A percentile compares a stretch with the other conserved stretches of the same genome.
Evolutionary conservation across 2,888 invertebrate species (phyloP).

Genomic region (Scrobipalpa atriplicella): DNA sequence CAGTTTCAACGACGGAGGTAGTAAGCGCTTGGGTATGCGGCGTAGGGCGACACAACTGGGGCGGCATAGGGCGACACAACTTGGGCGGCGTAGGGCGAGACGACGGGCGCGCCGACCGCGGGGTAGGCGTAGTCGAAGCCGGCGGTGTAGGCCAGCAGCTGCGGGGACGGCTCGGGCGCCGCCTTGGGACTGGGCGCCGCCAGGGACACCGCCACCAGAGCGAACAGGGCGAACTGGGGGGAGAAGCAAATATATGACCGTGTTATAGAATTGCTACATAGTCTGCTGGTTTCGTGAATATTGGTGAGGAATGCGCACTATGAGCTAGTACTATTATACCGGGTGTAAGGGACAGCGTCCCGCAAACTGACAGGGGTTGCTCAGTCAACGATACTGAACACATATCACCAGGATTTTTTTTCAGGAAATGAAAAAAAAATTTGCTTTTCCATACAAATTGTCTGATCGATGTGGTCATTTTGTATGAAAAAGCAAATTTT

Average conservation of each 20-base stretch:
- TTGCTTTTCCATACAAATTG: too few relatives aligned
- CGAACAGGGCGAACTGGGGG: slow-evolving; percentile 62
- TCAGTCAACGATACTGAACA: too few relatives aligned
- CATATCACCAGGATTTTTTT: too few relatives aligned
- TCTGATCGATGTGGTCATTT: too few relatives aligned
- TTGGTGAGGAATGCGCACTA: too few relatives aligned
- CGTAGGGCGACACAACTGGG: slow-evolving; percentile 42
- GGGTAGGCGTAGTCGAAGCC: slow-evolving; percentile 48
- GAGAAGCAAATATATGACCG: neutral
- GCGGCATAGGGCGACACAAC: slow-evolving; percentile 43
- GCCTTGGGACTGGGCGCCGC: slow-evolving; percentile 55
- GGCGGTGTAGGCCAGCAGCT: slow-evolving; percentile 42
- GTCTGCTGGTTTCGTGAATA: too few relatives aligned
- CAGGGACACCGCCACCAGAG: slow-evolving; percentile 63
- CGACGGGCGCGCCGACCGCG: slow-evolving; percentile 38
- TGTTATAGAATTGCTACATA: neutral
- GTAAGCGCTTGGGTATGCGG: slow-evolving; percentile 40
- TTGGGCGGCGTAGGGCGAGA: slow-evolving; percentile 46
- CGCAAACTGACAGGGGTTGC: too few relatives aligned
- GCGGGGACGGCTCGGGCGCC: slow-evolving; percentile 39
- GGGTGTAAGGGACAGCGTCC: too few relatives aligned
- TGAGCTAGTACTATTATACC: too few relatives aligned
- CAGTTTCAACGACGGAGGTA: slow-evolving; percentile 39
- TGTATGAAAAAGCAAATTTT: too few relatives aligned
- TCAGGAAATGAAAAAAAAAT: too few relatives aligned